phyloP scores from a whole-genome alignment of 2,888 invertebrate species.

The Melolontha melolontha region DNA sequence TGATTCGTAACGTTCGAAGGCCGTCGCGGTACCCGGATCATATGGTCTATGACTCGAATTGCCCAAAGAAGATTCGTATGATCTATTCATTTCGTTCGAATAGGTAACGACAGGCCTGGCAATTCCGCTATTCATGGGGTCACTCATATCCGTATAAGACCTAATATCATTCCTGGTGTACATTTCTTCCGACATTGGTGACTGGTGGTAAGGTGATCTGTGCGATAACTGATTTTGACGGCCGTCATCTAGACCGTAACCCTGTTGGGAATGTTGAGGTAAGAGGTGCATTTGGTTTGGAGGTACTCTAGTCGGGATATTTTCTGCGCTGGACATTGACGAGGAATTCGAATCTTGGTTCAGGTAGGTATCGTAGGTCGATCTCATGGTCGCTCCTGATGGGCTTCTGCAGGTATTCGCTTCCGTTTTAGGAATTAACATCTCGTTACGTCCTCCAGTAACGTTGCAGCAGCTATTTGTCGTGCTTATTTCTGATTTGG shows the following conservation, averaged over 20 bases:
- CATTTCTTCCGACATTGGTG: conserved; percentile 71
- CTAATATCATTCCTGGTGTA: conserved; percentile 66
- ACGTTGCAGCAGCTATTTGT: conserved; percentile 64
- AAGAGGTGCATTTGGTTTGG: conserved; percentile 65
- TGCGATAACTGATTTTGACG: conserved; percentile 66
- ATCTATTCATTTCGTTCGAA: conserved; percentile 67
- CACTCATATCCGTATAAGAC: conserved; percentile 74
- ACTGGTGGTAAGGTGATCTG: conserved; percentile 74
- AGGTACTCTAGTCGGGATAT: conserved; percentile 65
- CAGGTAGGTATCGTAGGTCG: conserved; percentile 73
- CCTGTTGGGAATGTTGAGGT: conserved; percentile 51
- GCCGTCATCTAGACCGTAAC: conserved; percentile 65
- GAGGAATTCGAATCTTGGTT: conserved; percentile 80
- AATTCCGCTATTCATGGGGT: conserved; percentile 68
- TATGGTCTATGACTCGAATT: conserved; percentile 71
- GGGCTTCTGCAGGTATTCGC: conserved; percentile 66
- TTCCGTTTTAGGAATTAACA: conserved; percentile 79
- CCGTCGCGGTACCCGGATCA: conserved; percentile 71
- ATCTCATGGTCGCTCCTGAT: conserved; percentile 65
- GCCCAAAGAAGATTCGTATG: conserved; percentile 67
- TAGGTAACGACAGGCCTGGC: conserved; percentile 72
- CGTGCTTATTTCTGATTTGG: conserved; percentile 67
- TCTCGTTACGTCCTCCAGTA: conserved; percentile 66
- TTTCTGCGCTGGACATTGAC: conserved; percentile 78
- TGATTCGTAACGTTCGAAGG: conserved; percentile 75